Conservation (phyloP, 2,797 vertebrate genomes). For the Melanogrammus aeglefinus region DNA sequence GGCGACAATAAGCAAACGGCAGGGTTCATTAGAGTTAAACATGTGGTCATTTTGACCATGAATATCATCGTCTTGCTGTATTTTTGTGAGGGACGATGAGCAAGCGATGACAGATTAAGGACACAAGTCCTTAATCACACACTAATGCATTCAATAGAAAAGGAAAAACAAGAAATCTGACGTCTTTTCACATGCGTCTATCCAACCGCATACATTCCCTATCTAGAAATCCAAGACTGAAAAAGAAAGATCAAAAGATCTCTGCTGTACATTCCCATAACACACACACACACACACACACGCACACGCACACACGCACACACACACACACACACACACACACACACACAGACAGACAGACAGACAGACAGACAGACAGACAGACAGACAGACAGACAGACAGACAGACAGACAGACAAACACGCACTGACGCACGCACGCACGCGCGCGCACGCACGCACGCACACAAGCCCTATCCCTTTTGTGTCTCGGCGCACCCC, state of each 20-base stretch:
- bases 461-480: background rate
- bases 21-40: background rate
- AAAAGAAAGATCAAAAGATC: background rate
- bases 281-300: background rate
- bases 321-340: background rate
- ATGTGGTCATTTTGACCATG: background rate
- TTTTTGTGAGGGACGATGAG: background rate
- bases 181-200: too few relatives aligned
- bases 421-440: slow-evolving; percentile 1
- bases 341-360: slow-evolving; percentile 1
- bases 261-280: background rate
- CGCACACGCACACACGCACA: background rate
- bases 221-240: background rate
- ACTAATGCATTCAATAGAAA: slow-evolving; percentile 8
- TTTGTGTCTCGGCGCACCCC: slow-evolving; percentile 22
- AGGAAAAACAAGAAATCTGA: background rate
- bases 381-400: background rate
- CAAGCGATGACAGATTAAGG: background rate
- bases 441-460: background rate
- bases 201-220: too few relatives aligned
- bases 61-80: background rate
- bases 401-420: background rate
- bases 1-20: background rate
- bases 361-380: background rate
- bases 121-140: background rate